These are phyloP conservation scores for Lomographa bimaculata DNA, from an alignment of 2,888 invertebrate species.

Conservation along the genomic window DNA sequence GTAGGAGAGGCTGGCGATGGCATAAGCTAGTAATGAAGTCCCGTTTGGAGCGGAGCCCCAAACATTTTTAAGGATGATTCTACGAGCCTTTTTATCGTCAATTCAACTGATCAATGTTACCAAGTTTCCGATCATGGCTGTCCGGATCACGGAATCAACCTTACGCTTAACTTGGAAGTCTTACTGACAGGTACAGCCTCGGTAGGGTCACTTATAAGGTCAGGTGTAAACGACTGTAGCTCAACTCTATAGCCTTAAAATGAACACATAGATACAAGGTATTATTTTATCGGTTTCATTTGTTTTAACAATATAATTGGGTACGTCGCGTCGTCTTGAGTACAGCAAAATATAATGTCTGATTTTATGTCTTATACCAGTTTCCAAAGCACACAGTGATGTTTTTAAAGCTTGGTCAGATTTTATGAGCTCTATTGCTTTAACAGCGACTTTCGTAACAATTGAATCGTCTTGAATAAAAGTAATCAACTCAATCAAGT, in stretches of 20 bases:
- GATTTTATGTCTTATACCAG: no score
- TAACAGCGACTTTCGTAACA: constrained; percentile 9
- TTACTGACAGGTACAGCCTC: constrained; percentile 40
- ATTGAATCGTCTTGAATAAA: constrained; percentile 16
- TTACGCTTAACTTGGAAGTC: constrained; percentile 45
- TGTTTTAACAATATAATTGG: no score
- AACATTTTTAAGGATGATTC: no score
- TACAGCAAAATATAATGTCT: no score
- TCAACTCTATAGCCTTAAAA: no score
- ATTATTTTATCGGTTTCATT: no score
- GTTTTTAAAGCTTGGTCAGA: neutral
- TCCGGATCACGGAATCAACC: constrained; percentile 47
- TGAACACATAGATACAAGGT: no score
- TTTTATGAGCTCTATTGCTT: constrained; percentile 11
- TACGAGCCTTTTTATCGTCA: constrained; percentile 7
- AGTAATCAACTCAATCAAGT: constrained; percentile 17
- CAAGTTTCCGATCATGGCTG: constrained; percentile 38
- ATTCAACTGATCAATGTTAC: constrained; percentile 20
- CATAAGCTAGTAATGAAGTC: no score
- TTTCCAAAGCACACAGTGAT: no score
- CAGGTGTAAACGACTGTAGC: constrained; percentile 31
- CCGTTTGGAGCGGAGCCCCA: no score
- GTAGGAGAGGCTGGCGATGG: no score
- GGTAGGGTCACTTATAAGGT: constrained; percentile 50
- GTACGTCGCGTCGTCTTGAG: no score